Base-by-base conservation (phyloP, 2,113 vertebrate genomes). In the Charadrius vociferus region DNA sequence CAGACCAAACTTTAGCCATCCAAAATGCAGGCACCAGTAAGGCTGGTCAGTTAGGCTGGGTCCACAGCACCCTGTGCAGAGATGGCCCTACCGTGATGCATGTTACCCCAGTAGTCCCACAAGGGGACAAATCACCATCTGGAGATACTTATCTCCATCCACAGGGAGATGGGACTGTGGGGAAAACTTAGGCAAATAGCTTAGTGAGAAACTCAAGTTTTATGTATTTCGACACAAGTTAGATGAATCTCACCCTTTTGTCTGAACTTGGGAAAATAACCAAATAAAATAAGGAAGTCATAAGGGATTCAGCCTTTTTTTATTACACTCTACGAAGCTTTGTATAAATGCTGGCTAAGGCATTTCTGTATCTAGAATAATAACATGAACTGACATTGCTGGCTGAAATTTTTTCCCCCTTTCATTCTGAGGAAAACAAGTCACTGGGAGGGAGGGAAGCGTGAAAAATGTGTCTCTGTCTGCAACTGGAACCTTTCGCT, bases 371-470 rank as follows among this genome's bases (percentile, higher is more conserved):
- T 83, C 59, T 53, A 70, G 29, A 95, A 67, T 58, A 96, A 96
- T 80, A 96, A 86, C 74, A 70, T 73, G 59, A 96, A 58, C 81
- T 93, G 91, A 95, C 89, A 94, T 47, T 77, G 49, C 77, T 68
- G 91, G 65, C 52, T 97, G 65, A 43, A 75, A 1, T 71, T 91
- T 85, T 80, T 81, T 53, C 37, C n/a, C 41, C 58, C 66, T 96
- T 95, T 93, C 89, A 67, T 91, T 96, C 72, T 90, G 78, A 53
- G 67, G 87, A 96, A 94, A 93, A 89, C 78, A 95, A 96, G 93
- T 94, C 84, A 77, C 71, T 77, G 23, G 50, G 87, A 95, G 73
- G 78, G 93, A 96, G 41, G 70, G 39, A 85, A 94, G 86, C 7
- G 0, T 94, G 84, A 96, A 96, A 95, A 97, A 97, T 93, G 36